Percentiles rank a stretch among this genome's conserved stretches.
These are phyloP conservation scores for Micrasema longulum DNA, from an alignment of 1,140 invertebrate genomes.

Conservation along the genomic window DNA sequence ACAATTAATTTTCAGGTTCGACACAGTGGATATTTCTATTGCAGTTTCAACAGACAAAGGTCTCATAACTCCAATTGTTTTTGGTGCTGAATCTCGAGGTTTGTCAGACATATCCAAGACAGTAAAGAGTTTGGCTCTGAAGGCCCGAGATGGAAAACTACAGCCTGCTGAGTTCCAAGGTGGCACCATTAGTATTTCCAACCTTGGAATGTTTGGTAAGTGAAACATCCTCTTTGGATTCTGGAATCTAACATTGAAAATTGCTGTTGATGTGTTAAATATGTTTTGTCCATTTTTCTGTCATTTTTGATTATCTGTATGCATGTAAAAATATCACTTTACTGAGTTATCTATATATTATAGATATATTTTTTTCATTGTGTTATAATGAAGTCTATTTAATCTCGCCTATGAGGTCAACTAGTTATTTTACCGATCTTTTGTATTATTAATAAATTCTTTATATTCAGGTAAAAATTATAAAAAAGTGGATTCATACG, in stretches of 20 bases:
- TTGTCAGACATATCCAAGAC: conserved; percentile 88
- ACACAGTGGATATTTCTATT: conserved; percentile 94
- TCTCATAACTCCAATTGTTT: conserved; percentile 97
- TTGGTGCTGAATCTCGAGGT: conserved; percentile 93
- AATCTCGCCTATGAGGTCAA: too few species aligned
- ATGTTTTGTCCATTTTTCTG: too few species aligned
- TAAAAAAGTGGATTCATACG: too few species aligned
- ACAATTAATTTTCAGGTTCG: conserved; percentile 70
- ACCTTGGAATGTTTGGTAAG: conserved; percentile 96
- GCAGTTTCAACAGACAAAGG: conserved; percentile 96
- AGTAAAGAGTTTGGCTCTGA: conserved; percentile 87
- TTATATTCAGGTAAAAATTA: too few species aligned
- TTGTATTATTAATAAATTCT: too few species aligned
- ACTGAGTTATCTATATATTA: too few species aligned
- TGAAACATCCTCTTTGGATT: background rate
- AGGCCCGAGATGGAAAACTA: conserved; percentile 94
- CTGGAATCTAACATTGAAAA: background rate
- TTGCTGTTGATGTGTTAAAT: background rate
- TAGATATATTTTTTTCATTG: too few species aligned
- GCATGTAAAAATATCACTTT: too few species aligned
- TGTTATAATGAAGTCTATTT: too few species aligned
- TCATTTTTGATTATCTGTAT: too few species aligned
- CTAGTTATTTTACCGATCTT: too few species aligned
- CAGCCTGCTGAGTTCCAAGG: conserved; percentile 98
- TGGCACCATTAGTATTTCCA: conserved; percentile 89